Evolutionary conservation across 2,888 invertebrate genomes (phyloP), one percentile per base, ranked within the genome.

Genomic region (Pyrrhia umbra): DNA sequence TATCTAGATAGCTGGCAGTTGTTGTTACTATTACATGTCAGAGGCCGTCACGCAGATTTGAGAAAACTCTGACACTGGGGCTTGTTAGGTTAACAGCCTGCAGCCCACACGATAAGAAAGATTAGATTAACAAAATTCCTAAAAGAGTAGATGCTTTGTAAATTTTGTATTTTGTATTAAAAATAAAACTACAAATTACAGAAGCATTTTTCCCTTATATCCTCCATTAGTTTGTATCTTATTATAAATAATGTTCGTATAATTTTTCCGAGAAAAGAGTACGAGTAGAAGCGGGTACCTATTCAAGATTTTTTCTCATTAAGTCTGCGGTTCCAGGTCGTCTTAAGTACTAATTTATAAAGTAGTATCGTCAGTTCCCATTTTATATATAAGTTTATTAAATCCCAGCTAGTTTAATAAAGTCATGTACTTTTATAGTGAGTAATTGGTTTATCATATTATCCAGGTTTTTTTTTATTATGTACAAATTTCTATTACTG

Each of bases 261-360:
- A 34, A 47, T 68, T 69, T 37, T 65, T 15, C 42, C 34, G 2
- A 62, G 70, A 69, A 65, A 60, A 69, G 21, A 42, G 16, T 61
- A 23, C 18, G n/a, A 21, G 9, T 18, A 6, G 34, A 13, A 23
- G 15, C 5, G 13, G 34, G 8, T 13, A 49, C 1, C n/a, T 15
- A 25, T 42, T 59, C 40, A 58, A 68, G 45, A 67, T 67, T 47
- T 58, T 54, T 68, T 37, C 46, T 65, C 34, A 60, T 68, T 68
- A 68, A 68, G 30, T 34, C 40, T 21, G 40, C 18, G 46, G 25
- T 60, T 18, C 34, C 68, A 27, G 34, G 46, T 34, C 21, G 16
- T 20, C 20, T 21, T 47, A 37, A 23, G 16, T 8, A 42, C 34
- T 34, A 25, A 47, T 57, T 68, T 30, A 67, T 67, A 40, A 27